Evolutionary conservation across 2,797 vertebrate genomes (phyloP).

Genomic region (Masticophis lateralis): DNA sequence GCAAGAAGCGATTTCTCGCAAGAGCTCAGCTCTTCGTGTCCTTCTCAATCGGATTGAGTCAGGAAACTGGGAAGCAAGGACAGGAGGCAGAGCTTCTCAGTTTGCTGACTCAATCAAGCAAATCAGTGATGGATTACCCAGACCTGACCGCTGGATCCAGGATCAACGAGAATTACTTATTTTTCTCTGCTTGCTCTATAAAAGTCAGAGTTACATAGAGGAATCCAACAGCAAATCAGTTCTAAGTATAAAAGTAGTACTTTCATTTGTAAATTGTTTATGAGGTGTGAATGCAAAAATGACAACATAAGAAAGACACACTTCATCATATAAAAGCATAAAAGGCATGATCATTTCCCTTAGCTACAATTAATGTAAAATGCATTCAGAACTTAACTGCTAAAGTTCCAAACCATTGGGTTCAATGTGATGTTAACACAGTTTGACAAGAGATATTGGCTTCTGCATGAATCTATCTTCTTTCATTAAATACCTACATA

Average conservation of each 20-base stretch:
- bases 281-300: conserved; percentile 3
- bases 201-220: neutral
- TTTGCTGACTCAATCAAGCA: too few relatives aligned
- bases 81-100: too few relatives aligned
- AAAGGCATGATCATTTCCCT: conserved; percentile 25
- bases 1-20: too few relatives aligned
- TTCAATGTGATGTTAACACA: conserved; percentile 15
- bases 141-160: too few relatives aligned
- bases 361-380: conserved; percentile 23
- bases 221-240: neutral
- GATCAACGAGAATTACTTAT: neutral
- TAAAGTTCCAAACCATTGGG: conserved; percentile 2
- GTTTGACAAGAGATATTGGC: conserved; percentile 10
- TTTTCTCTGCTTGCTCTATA: neutral
- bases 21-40: too few relatives aligned
- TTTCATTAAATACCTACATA: neutral
- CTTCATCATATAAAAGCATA: conserved; percentile 8
- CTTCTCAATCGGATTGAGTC: too few relatives aligned
- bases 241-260: neutral
- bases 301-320: conserved; percentile 1
- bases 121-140: too few relatives aligned
- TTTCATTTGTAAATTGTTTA: neutral
- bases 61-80: too few relatives aligned
- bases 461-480: neutral
- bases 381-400: conserved; percentile 22